These are phyloP conservation scores for Mustela lutreola DNA, from an alignment of 2,113 vertebrate genomes.

Conservation along the genomic window DNA sequence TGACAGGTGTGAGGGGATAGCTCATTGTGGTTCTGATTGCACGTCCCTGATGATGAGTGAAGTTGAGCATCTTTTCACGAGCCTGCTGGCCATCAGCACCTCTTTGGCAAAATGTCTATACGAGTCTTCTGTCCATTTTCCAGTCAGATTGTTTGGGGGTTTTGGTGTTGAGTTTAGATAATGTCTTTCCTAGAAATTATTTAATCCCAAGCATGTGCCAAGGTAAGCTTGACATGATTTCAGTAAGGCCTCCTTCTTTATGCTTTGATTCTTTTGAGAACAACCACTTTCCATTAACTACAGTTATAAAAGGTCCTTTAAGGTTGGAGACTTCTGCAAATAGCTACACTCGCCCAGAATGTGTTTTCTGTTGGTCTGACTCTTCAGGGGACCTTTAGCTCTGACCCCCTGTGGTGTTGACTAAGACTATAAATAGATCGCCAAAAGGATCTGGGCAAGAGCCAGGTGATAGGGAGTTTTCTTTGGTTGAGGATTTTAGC, in stretches of 20 bases:
- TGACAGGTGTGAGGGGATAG: background rate
- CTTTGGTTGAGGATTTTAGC: constrained; percentile 48
- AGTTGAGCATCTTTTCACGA: background rate
- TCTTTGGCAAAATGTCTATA: background rate
- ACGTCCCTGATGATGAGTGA: background rate
- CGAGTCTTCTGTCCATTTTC: background rate
- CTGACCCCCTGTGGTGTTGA: background rate
- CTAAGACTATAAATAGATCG: constrained; percentile 4
- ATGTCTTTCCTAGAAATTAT: constrained; percentile 12
- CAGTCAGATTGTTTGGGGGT: background rate
- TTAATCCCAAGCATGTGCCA: background rate
- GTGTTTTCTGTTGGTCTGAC: background rate
- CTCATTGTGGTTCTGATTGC: background rate
- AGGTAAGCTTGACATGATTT: background rate
- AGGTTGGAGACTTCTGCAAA: background rate
- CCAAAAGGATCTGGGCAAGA: background rate
- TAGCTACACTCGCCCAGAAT: background rate
- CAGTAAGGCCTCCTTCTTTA: constrained; percentile 4
- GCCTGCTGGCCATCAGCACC: background rate
- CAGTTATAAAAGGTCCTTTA: background rate
- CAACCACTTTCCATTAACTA: constrained; percentile 9
- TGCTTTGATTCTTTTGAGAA: constrained; percentile 37
- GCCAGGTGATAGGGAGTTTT: background rate
- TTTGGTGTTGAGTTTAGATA: background rate
- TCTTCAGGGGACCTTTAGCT: background rate